These are phyloP conservation scores for Lasioglossum zephyrum DNA, from an alignment of 2,888 invertebrate species.

Conservation along the genomic window DNA sequence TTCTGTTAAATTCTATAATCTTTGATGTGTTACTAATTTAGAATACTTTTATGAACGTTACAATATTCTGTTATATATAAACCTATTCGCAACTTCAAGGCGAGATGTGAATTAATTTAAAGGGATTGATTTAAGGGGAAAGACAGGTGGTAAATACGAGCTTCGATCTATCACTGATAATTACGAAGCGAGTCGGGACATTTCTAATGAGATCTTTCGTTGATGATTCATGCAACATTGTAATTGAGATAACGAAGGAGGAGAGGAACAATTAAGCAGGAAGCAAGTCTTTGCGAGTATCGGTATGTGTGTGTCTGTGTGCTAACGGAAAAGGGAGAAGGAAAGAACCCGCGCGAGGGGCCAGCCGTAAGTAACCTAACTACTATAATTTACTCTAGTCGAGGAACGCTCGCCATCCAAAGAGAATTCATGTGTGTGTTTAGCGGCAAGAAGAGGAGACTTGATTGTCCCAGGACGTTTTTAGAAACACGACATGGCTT, in stretches of 20 bases:
- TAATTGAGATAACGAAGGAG: not conserved
- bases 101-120: not conserved
- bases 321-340: slow-evolving; percentile 20
- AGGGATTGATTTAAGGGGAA: not conserved
- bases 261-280: slow-evolving; percentile 12
- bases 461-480: slow-evolving; percentile 16
- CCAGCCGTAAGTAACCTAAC: slow-evolving; percentile 71
- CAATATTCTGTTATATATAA: not conserved
- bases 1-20: not conserved
- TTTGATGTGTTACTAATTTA: not conserved
- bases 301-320: slow-evolving; percentile 30
- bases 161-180: not conserved
- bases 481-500: slow-evolving; percentile 26
- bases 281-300: slow-evolving; percentile 53
- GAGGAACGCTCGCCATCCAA: slow-evolving; percentile 53
- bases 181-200: not conserved
- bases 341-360: slow-evolving; percentile 72
- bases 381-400: slow-evolving; percentile 70
- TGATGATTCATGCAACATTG: not conserved
- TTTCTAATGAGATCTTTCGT: not conserved
- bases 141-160: not conserved
- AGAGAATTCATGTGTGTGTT: slow-evolving; percentile 45
- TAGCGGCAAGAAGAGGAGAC: slow-evolving; percentile 2
- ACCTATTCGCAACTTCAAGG: not conserved
- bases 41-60: not conserved